phyloP scores from a whole-genome alignment of 2,797 vertebrate species.

The Cyclura pinguis region DNA sequence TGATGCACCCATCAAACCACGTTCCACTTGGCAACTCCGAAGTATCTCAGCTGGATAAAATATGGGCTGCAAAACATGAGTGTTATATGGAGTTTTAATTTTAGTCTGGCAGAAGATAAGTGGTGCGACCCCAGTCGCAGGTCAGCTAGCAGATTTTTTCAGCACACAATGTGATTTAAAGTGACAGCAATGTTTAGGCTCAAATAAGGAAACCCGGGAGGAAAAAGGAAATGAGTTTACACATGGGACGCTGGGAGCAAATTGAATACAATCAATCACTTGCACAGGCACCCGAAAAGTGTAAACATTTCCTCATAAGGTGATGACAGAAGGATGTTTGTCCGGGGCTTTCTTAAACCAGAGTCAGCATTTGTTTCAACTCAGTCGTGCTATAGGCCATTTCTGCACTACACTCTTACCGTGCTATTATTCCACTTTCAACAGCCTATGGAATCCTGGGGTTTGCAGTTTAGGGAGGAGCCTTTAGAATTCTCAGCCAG shows the following conservation, averaged over 20 bases:
- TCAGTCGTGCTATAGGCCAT: too few relatives aligned
- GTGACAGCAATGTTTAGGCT: slow-evolving; percentile 60
- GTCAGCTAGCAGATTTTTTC: slow-evolving; percentile 71
- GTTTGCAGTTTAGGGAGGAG: too few relatives aligned
- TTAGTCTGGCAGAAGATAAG: slow-evolving; percentile 61
- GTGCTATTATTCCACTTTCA: too few relatives aligned
- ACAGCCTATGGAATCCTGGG: background rate
- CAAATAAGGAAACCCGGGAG: slow-evolving; percentile 73
- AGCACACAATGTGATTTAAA: slow-evolving; percentile 64
- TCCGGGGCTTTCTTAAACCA: slow-evolving; percentile 23
- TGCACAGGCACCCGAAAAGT: slow-evolving; percentile 47
- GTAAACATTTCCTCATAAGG: slow-evolving; percentile 56
- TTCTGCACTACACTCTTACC: too few relatives aligned
- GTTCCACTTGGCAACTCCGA: slow-evolving; percentile 55
- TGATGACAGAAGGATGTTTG: slow-evolving; percentile 66
- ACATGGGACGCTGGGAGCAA: slow-evolving; percentile 32
- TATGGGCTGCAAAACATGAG: slow-evolving; percentile 49
- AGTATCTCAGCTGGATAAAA: slow-evolving; percentile 46
- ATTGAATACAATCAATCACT: slow-evolving; percentile 68
- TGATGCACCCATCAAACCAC: slow-evolving; percentile 52
- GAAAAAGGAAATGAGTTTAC: slow-evolving; percentile 73
- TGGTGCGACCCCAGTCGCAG: slow-evolving; percentile 60
- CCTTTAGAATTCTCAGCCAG: too few relatives aligned
- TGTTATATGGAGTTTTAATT: slow-evolving; percentile 67
- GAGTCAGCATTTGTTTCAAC: slow-evolving; percentile 25